Percentiles rank a stretch among this genome's conserved stretches.
Evolutionary conservation across 1,140 invertebrate species (phyloP).

Genomic region (Aethina tumida): DNA sequence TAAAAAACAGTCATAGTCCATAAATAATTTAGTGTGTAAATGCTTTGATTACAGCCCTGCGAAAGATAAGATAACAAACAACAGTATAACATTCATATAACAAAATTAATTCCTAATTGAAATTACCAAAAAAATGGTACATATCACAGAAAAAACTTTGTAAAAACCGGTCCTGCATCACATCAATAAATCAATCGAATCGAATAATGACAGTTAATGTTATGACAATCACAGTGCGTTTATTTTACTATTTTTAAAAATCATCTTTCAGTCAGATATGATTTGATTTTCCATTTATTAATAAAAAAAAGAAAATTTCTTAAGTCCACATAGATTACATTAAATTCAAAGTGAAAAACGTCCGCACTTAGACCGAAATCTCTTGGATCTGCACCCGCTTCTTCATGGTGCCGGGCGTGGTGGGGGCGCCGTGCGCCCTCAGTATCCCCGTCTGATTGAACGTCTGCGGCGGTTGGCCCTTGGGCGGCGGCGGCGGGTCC

Average conservation of each 20-base stretch:
- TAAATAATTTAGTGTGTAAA: no score
- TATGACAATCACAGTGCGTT: conserved; percentile 22
- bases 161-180: conserved; percentile 4
- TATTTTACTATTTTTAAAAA: conserved; percentile 10
- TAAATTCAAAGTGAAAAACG: conserved; percentile 3
- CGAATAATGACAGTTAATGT: conserved; percentile 9
- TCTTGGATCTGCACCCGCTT: conserved; percentile 81
- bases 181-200: conserved; percentile 3
- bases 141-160: conserved; percentile 4
- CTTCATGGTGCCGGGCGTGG: conserved; percentile 59
- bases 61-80: no score
- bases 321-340: conserved; percentile 8
- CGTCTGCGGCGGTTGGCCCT: conserved; percentile 37
- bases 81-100: no score
- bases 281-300: conserved; percentile 16
- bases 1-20: no score
- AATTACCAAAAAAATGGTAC: conserved; percentile 1
- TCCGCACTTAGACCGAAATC: conserved; percentile 62
- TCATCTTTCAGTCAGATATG: conserved; percentile 20
- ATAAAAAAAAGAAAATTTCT: conserved; percentile 10
- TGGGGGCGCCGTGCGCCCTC: conserved; percentile 40
- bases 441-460: conserved; percentile 48
- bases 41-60: no score
- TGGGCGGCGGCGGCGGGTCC: conserved; percentile 59
- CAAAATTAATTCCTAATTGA: no score